A percentile compares a stretch with the other conserved stretches of the same genome.
Evolutionary conservation across 2,797 vertebrate species (phyloP).

Genomic region (Fringilla coelebs): DNA sequence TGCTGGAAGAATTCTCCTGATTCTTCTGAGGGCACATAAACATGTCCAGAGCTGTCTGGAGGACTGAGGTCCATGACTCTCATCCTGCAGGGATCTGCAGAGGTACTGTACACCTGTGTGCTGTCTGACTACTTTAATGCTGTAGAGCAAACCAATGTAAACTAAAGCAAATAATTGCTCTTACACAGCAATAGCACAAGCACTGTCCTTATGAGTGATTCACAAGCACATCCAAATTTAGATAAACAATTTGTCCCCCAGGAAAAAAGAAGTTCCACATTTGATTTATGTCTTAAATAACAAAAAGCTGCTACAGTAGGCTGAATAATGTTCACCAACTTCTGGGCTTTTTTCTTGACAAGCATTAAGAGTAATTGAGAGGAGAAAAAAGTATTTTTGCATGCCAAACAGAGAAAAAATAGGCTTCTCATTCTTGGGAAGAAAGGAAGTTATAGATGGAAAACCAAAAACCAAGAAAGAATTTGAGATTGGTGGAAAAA

Average conservation of each 20-base stretch:
- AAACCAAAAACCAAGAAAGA: background rate
- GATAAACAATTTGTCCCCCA: background rate
- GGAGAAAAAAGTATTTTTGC: background rate
- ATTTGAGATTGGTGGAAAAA: background rate
- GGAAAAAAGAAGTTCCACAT: background rate
- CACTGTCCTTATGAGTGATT: background rate
- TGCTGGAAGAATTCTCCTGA: background rate
- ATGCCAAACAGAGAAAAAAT: background rate
- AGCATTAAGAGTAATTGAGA: slow-evolving; percentile 23
- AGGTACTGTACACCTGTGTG: background rate
- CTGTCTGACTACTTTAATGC: background rate
- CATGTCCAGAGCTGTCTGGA: background rate
- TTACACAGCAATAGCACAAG: background rate
- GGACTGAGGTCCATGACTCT: background rate
- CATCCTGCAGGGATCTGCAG: background rate
- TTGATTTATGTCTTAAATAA: slow-evolving; percentile 45
- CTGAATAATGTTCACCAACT: slow-evolving; percentile 10
- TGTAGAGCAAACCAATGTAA: background rate
- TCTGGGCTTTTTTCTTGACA: background rate
- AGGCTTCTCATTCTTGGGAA: background rate
- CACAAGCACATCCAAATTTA: slow-evolving; percentile 30
- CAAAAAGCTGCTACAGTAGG: background rate
- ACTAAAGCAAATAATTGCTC: slow-evolving; percentile 22
- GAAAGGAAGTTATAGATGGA: background rate
- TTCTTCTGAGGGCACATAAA: background rate